Conservation (phyloP, 2,888 invertebrate species). For the Thumatha senex region DNA sequence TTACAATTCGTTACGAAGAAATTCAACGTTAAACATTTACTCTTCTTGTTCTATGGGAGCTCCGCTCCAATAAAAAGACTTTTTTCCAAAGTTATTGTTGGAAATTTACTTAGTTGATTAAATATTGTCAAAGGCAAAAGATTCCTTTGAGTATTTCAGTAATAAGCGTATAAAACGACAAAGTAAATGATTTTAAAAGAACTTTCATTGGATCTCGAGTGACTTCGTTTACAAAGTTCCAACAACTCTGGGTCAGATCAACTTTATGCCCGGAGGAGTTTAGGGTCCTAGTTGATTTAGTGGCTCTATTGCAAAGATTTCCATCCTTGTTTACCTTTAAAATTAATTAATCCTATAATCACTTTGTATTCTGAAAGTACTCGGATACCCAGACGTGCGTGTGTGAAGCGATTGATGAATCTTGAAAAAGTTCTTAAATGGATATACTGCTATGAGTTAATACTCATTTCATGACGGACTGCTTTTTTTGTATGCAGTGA, state of each 20-base stretch:
- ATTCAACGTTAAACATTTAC: no score
- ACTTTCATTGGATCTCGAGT: not conserved
- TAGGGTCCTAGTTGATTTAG: not conserved
- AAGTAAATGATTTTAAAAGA: constrained; percentile 12
- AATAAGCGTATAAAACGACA: constrained; percentile 5
- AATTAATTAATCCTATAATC: no score
- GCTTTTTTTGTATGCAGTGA: no score
- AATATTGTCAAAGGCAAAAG: constrained; percentile 7
- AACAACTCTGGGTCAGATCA: constrained; percentile 7
- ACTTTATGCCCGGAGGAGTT: constrained; percentile 11
- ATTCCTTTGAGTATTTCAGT: constrained; percentile 3
- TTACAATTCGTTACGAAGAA: no score
- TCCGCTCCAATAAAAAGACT: no score
- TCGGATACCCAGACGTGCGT: no score
- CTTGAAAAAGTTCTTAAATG: no score
- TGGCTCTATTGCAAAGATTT: constrained; percentile 1
- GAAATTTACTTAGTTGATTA: constrained; percentile 5
- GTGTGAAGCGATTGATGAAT: no score
- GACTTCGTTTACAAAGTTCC: not conserved
- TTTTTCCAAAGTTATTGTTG: not conserved
- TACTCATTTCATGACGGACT: not conserved
- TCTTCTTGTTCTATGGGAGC: no score
- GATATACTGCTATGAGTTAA: no score
- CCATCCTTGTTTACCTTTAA: not conserved
- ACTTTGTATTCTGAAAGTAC: no score